phyloP scores from a whole-genome alignment of 2,888 invertebrate species.

The Trissolcus japonicus region DNA sequence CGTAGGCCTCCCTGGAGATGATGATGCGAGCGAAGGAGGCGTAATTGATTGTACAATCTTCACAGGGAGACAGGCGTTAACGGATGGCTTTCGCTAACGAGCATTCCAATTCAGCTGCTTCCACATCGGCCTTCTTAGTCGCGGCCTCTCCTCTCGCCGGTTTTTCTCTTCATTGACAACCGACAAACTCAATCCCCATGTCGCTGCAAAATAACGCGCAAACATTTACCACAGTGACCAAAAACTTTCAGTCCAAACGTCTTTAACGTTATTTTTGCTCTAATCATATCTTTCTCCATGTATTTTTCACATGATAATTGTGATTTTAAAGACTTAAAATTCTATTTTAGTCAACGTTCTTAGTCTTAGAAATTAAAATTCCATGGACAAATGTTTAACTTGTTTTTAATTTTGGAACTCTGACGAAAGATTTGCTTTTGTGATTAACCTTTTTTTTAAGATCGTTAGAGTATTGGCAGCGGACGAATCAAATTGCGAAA shows the following conservation, averaged over 20 bases:
- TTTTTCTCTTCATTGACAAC: conserved; percentile 54
- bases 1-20: conserved; percentile 73
- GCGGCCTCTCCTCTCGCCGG: conserved; percentile 29
- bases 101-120: conserved; percentile 72
- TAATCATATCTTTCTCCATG: too few relatives aligned
- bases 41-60: conserved; percentile 76
- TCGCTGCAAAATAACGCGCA: neutral
- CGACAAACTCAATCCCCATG: conserved; percentile 35
- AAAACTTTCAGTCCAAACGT: too few relatives aligned
- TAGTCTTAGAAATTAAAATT: too few relatives aligned
- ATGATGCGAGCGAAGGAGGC: conserved; percentile 73
- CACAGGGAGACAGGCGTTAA: conserved; percentile 75
- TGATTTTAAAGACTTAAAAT: too few relatives aligned
- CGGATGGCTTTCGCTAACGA: conserved; percentile 76
- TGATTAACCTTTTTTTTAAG: too few relatives aligned
- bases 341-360: too few relatives aligned
- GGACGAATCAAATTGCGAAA: neutral
- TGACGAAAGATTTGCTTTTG: too few relatives aligned
- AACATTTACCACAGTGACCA: neutral
- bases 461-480: too few relatives aligned
- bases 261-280: too few relatives aligned
- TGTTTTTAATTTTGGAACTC: too few relatives aligned
- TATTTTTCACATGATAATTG: too few relatives aligned
- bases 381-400: too few relatives aligned
- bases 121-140: conserved; percentile 52